Evolutionary conservation across 2,797 vertebrate genomes (phyloP).

Genomic region (Lithobates sylvaticus): DNA sequence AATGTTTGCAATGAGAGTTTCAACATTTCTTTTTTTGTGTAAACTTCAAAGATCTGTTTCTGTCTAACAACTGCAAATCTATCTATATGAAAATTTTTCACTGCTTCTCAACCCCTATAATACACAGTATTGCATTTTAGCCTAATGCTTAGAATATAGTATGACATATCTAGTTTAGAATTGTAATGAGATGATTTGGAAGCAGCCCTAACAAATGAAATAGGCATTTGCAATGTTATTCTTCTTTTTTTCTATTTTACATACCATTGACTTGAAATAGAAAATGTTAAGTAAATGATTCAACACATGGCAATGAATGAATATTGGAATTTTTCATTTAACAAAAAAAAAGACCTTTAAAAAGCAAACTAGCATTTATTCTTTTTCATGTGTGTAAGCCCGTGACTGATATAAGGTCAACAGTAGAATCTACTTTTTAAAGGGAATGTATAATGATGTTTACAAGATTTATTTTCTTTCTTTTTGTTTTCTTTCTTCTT

Average conservation of each 20-base stretch:
- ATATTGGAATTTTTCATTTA: conserved; percentile 46
- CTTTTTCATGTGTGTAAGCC: neutral
- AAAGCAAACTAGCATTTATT: conserved; percentile 8
- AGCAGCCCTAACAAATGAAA: conserved; percentile 53
- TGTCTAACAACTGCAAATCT: conserved; percentile 45
- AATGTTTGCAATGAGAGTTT: neutral
- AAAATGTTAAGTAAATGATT: conserved; percentile 55
- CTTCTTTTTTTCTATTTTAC: conserved; percentile 44
- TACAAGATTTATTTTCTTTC: too few species aligned
- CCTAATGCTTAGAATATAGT: conserved; percentile 56
- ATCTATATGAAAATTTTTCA: conserved; percentile 62
- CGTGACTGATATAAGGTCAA: neutral
- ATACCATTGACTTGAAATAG: conserved; percentile 50
- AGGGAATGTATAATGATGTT: neutral
- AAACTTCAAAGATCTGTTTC: conserved; percentile 48
- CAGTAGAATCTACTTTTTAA: neutral
- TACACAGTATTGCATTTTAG: conserved; percentile 52
- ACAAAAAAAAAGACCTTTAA: conserved; percentile 31
- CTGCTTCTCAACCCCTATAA: conserved; percentile 34
- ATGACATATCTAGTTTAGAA: conserved; percentile 61
- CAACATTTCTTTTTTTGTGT: conserved; percentile 41
- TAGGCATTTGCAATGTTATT: conserved; percentile 54
- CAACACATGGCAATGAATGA: conserved; percentile 18
- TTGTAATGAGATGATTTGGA: conserved; percentile 63
- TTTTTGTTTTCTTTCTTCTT: too few species aligned